phyloP scores from a whole-genome alignment of 23 tunicate genomes.

The Oikopleura vanhoeffeni region DNA sequence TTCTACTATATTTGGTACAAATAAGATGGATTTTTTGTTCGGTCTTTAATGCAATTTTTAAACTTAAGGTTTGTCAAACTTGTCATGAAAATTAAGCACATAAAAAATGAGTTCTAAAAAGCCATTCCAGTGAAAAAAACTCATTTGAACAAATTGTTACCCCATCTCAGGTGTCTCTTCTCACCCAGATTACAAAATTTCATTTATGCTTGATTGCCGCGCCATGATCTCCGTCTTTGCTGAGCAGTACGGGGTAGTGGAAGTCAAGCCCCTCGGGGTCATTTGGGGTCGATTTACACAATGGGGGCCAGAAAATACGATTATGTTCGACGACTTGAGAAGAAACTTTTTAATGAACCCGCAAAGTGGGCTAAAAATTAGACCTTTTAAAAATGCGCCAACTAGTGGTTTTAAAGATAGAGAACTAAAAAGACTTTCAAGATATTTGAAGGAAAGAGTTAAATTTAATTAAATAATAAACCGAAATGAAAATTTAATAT shows the following conservation, averaged over 20 bases:
- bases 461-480: too few relatives aligned
- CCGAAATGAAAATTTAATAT: too few relatives aligned
- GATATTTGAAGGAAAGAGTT: neutral
- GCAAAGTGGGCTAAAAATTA: constrained; percentile 61
- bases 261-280: constrained; percentile 68
- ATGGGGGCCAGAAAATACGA: constrained; percentile 38
- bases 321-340: constrained; percentile 85
- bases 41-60: too few relatives aligned
- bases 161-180: too few relatives aligned
- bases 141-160: too few relatives aligned
- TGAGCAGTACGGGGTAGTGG: constrained; percentile 46
- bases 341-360: constrained; percentile 80
- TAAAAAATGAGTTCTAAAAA: too few relatives aligned
- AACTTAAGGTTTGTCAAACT: too few relatives aligned
- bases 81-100: too few relatives aligned
- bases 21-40: too few relatives aligned
- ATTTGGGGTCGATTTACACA: constrained; percentile 76
- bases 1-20: too few relatives aligned
- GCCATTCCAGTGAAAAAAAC: too few relatives aligned
- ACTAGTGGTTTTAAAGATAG: constrained; percentile 26
- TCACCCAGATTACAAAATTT: constrained; percentile 50
- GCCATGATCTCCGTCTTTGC: constrained; percentile 88
- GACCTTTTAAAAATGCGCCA: constrained; percentile 56
- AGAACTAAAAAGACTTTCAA: constrained; percentile 22
- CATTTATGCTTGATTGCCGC: constrained; percentile 59